phyloP scores from a whole-genome alignment of 2,113 vertebrate species.

The Carassius auratus region DNA sequence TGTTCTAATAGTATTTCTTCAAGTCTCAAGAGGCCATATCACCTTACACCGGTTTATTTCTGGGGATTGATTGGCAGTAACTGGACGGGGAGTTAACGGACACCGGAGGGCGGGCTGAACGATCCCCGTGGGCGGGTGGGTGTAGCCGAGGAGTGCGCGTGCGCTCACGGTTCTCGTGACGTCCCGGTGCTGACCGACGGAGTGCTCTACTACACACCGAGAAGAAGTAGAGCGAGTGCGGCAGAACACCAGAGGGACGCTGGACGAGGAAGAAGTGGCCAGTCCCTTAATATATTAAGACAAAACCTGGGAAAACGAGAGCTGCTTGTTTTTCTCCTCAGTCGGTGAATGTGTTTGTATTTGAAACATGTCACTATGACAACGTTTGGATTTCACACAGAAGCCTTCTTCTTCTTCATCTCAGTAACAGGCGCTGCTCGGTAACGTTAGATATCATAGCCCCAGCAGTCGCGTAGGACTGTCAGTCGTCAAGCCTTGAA shows the following conservation, averaged over 20 bases:
- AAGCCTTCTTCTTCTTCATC: constrained; percentile 44
- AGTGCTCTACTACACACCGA: constrained; percentile 62
- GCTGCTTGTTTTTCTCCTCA: not conserved
- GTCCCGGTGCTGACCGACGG: constrained; percentile 67
- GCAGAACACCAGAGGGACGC: constrained; percentile 32
- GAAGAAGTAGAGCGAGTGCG: constrained; percentile 50
- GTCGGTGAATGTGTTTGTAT: not conserved
- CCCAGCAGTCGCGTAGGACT: constrained; percentile 6
- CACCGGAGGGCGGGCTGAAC: constrained; percentile 1
- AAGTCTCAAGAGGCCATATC: not conserved
- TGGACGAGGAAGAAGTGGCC: constrained; percentile 19
- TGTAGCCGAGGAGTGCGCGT: constrained; percentile 65
- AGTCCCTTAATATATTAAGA: not conserved
- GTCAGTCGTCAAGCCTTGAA: constrained; percentile 52
- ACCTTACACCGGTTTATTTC: not conserved
- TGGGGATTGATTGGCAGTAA: not conserved
- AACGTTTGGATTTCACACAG: constrained; percentile 19
- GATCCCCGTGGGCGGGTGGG: constrained; percentile 44
- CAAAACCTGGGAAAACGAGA: not conserved
- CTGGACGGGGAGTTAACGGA: not conserved
- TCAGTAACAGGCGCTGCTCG: constrained; percentile 4
- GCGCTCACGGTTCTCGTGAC: constrained; percentile 69
- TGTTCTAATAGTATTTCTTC: not conserved
- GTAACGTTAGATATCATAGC: constrained; percentile 15
- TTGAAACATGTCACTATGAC: constrained; percentile 50